These are phyloP conservation scores for Pogonophryne albipinna DNA, from an alignment of 2,797 vertebrate genomes.

Conservation along the genomic window DNA sequence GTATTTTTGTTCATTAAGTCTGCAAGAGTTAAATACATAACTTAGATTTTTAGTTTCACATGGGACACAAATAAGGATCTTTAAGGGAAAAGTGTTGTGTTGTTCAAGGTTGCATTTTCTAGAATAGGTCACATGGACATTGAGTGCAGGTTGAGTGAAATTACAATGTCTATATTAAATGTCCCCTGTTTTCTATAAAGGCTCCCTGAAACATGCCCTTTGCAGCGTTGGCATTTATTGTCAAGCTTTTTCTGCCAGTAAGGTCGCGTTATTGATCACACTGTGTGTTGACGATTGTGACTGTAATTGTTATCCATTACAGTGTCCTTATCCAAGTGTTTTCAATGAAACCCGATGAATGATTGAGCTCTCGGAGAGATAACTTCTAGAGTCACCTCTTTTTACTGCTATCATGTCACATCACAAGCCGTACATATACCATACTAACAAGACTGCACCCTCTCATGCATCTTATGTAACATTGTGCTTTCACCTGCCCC, in stretches of 20 bases:
- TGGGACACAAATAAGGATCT: no score
- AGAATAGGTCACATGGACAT: not conserved
- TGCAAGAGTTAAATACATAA: no score
- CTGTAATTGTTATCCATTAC: not conserved
- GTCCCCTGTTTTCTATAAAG: not conserved
- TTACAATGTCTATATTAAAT: not conserved
- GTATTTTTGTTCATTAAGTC: no score
- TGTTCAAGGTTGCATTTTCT: not conserved
- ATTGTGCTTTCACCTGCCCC: conserved; percentile 13
- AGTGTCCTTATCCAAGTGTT: conserved; percentile 11
- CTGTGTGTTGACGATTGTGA: not conserved
- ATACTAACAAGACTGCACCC: not conserved
- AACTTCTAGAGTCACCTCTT: conserved; percentile 15
- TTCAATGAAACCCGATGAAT: conserved; percentile 27
- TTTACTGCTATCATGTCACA: not conserved
- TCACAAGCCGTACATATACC: not conserved
- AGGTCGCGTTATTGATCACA: conserved; percentile 13
- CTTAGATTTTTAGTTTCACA: no score
- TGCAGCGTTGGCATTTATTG: conserved; percentile 1
- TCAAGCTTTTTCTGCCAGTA: not conserved
- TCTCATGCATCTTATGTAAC: conserved; percentile 43
- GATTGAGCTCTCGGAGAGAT: conserved; percentile 7
- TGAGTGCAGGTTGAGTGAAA: not conserved
- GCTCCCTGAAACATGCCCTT: not conserved
- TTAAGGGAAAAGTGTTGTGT: no score